Conservation (phyloP, 2,888 invertebrate genomes). For the Mycalesis mineus region DNA sequence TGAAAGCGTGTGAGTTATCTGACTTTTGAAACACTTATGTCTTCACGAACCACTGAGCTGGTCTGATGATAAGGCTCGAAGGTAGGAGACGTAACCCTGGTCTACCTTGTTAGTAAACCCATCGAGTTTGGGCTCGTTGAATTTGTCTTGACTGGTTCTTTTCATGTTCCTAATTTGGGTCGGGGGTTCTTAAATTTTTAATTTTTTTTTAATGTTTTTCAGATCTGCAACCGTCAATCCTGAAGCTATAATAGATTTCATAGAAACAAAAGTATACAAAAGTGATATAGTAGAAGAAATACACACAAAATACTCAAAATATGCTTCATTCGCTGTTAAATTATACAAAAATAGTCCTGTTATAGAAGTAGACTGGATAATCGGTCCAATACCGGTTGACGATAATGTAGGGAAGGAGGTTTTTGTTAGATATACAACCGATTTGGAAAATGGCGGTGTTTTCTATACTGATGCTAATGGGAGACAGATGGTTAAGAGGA, state of each 20-base stretch:
- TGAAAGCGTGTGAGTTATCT: no score
- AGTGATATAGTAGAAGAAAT: conserved; percentile 86
- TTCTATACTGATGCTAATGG: conserved; percentile 98
- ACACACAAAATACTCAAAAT: conserved; percentile 78
- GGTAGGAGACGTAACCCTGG: no score
- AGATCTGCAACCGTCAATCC: conserved; percentile 63
- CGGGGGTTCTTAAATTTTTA: no score
- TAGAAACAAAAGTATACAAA: conserved; percentile 42
- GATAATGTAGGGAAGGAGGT: conserved; percentile 88
- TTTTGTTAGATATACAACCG: conserved; percentile 84
- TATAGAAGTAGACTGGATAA: conserved; percentile 87
- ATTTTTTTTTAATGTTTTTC: conserved; percentile 14
- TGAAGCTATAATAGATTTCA: conserved; percentile 31
- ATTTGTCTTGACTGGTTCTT: no score
- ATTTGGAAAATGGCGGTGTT: conserved; percentile 76
- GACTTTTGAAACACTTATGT: no score
- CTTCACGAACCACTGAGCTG: no score
- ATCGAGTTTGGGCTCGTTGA: no score
- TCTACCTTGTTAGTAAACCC: no score
- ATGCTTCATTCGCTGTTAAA: conserved; percentile 86
- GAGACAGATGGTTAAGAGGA: conserved; percentile 86
- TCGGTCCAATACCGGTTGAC: conserved; percentile 84
- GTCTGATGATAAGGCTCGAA: no score
- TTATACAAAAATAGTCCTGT: conserved; percentile 80
- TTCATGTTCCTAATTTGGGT: no score